phyloP scores from a whole-genome alignment of 2,113 vertebrate species.

The Conger conger region DNA sequence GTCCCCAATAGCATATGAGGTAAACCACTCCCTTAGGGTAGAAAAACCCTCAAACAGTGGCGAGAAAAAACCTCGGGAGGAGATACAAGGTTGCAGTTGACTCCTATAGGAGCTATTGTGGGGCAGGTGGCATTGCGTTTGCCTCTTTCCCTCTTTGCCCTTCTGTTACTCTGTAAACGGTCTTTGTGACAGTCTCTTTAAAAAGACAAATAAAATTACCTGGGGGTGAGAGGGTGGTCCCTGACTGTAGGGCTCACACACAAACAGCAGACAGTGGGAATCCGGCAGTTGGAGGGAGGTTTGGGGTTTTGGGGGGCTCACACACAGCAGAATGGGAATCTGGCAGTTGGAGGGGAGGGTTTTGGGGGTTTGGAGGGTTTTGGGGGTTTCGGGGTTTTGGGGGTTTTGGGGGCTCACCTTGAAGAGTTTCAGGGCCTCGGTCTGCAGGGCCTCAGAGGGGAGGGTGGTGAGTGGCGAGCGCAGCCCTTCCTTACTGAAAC shows the following conservation, averaged over 20 bases:
- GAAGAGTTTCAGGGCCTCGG: slow-evolving; percentile 87
- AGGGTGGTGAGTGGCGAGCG: slow-evolving; percentile 79
- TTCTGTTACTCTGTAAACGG: no score
- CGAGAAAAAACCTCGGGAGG: no score
- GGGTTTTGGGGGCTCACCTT: slow-evolving; percentile 67
- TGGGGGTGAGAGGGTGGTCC: background rate
- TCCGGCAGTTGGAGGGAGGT: background rate
- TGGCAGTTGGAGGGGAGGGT: background rate
- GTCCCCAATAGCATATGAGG: no score
- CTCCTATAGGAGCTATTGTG: no score
- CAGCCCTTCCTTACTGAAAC: slow-evolving; percentile 82
- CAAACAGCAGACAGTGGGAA: slow-evolving; percentile 5
- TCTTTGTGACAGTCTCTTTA: no score
- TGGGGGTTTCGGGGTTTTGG: background rate
- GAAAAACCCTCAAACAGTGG: no score
- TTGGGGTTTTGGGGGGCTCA: background rate
- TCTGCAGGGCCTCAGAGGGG: slow-evolving; percentile 85
- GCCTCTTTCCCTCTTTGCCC: no score
- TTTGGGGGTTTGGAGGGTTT: background rate
- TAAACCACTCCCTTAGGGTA: no score
- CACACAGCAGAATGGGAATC: background rate
- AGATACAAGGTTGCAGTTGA: no score
- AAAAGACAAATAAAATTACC: no score
- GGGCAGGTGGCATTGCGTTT: no score
- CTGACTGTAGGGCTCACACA: background rate